These are phyloP conservation scores for Morone saxatilis DNA, from an alignment of 2,113 vertebrate species.

Conservation along the genomic window DNA sequence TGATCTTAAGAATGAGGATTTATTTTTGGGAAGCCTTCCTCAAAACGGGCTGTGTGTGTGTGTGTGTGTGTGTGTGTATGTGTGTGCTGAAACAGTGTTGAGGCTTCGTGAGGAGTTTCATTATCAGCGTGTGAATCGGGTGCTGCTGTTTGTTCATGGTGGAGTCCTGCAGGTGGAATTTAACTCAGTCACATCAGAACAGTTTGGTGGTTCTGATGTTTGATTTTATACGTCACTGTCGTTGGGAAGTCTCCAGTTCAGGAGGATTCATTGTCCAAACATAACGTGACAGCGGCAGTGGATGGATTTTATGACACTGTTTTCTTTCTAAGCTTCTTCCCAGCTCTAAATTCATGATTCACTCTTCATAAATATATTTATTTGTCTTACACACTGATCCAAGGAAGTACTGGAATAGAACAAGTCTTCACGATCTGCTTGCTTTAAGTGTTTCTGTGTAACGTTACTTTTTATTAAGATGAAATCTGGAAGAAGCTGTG, in stretches of 20 bases:
- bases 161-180: slow-evolving; percentile 49
- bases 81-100: neutral
- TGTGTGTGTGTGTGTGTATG: too few relatives aligned
- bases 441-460: too few relatives aligned
- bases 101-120: neutral
- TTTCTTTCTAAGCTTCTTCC: neutral
- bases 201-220: slow-evolving; percentile 5
- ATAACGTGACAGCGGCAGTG: neutral
- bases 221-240: slow-evolving; percentile 14
- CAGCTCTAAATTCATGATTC: too few relatives aligned
- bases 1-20: too few relatives aligned
- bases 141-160: slow-evolving; percentile 72
- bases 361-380: too few relatives aligned
- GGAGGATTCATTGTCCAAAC: neutral
- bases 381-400: too few relatives aligned
- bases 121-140: slow-evolving; percentile 43
- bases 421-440: too few relatives aligned
- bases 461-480: too few relatives aligned
- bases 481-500: too few relatives aligned
- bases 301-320: neutral
- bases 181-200: slow-evolving; percentile 8
- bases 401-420: too few relatives aligned
- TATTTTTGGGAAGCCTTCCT: neutral
- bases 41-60: neutral
- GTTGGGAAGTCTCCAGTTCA: neutral